Percentiles rank a stretch among this genome's conserved stretches.
Evolutionary conservation across 2,888 invertebrate species (phyloP).

Genomic region (Machimus rusticus): DNA sequence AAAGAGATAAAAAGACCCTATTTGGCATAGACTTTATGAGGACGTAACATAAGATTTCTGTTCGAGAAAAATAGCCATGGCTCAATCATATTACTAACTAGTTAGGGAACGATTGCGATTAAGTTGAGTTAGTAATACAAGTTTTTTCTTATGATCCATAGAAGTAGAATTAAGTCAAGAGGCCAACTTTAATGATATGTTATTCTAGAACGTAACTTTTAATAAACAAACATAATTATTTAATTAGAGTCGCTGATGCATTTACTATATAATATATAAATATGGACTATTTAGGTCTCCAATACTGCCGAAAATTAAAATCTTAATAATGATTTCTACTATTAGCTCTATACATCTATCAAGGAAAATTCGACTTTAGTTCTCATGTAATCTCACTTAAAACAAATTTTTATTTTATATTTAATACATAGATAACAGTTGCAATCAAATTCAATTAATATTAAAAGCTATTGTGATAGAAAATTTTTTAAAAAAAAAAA

Average conservation of each 20-base stretch:
- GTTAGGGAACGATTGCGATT: not conserved
- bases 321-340: too few relatives aligned
- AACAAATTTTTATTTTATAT: too few relatives aligned
- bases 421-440: too few relatives aligned
- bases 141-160: not conserved
- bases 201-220: not conserved
- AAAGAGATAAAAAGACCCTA: not conserved
- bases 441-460: too few relatives aligned
- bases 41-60: not conserved
- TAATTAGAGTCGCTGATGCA: not conserved
- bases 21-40: not conserved
- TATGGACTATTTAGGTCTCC: not conserved
- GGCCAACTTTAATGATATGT: not conserved
- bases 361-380: too few relatives aligned
- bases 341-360: too few relatives aligned
- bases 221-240: not conserved
- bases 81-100: not conserved
- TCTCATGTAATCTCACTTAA: too few relatives aligned
- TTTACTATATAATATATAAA: not conserved
- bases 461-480: too few relatives aligned
- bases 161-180: not conserved
- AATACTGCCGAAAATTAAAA: too few relatives aligned
- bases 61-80: not conserved
- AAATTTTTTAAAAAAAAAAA: too few relatives aligned
- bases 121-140: not conserved